Base-by-base conservation (phyloP, 2,797 vertebrate species). In the Lophura swinhoii region DNA sequence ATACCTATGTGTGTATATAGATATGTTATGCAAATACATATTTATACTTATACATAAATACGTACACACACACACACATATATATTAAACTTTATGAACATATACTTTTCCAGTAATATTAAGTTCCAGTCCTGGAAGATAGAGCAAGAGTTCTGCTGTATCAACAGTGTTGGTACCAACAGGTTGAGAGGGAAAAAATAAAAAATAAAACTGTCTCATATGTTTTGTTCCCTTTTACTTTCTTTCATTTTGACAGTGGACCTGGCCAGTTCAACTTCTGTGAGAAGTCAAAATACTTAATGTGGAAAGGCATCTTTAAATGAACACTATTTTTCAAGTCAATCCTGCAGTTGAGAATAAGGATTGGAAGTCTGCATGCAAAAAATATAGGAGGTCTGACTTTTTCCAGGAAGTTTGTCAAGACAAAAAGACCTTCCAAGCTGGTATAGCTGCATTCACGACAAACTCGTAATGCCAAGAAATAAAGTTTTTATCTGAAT, bases 381-480 rank as follows among this genome's bases (percentile, higher is more conserved):
- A 81, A 90, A 88, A 90, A 64, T 6, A 88, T 17, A 87, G 60
- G 56, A 92, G 81, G 68, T 88, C 84, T 62, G 76, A 56, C 43
- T 91, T 73, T 74, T 84, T 49, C 56, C 68, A 84, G 77, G 78
- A 84, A 43, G 31, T 22, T 26, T 22, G 60, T 78, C 41, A 31
- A 22, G 33, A 9, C 21, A 37, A 46, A 53, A 88, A 66, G 43
- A 63, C 66, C 12, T 31, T 53, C 20, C 4, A 64, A 78, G 69
- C 55, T 46, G 63, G 28, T 70, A 16, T 91, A 87, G 92, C 83
- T 93, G 84, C 75, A 59, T 70, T 88, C 90, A 76, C 95, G 83
- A 78, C 79, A 76, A 84, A 49, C 72, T 70, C 76, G 28, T 5
- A 77, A 77, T 29, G 81, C 63, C 18, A 75, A 68, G 41, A 60